Percentiles rank a stretch among this genome's conserved stretches.
These are phyloP conservation scores for Dynastes tityus DNA, from an alignment of 2,888 invertebrate genomes.

Conservation along the genomic window DNA sequence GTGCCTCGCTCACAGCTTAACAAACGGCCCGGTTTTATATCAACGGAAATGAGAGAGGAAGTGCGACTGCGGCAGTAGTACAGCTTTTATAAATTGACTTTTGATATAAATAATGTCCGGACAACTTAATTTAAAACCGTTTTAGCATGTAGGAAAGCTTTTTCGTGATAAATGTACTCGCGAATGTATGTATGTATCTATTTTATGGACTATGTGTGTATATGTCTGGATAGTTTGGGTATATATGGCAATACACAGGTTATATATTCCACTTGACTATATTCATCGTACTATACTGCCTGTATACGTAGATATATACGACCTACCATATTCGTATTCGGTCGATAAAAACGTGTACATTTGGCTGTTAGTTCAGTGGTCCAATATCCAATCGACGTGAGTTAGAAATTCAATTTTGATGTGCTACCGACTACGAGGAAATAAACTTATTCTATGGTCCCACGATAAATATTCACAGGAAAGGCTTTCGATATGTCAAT, in stretches of 20 bases:
- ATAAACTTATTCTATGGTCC: slow-evolving; percentile 59
- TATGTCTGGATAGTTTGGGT: not conserved
- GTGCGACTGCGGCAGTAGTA: slow-evolving; percentile 2
- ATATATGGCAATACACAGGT: not conserved
- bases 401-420: slow-evolving; percentile 60
- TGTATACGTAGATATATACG: too few relatives aligned
- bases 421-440: slow-evolving; percentile 58
- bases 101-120: slow-evolving; percentile 31
- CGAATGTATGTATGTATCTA: slow-evolving; percentile 5
- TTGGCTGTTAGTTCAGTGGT: too few relatives aligned
- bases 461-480: slow-evolving; percentile 56
- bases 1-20: not conserved
- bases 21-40: not conserved
- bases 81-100: slow-evolving; percentile 29
- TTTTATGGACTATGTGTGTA: not conserved
- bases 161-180: slow-evolving; percentile 6
- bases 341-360: too few relatives aligned
- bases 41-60: slow-evolving; percentile 30
- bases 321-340: too few relatives aligned
- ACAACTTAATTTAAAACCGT: slow-evolving; percentile 24
- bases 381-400: slow-evolving; percentile 3
- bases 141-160: slow-evolving; percentile 9
- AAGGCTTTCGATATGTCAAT: slow-evolving; percentile 35
- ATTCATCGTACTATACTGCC: too few relatives aligned
- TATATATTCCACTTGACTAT: not conserved